Conservation (phyloP, 1,140 invertebrate genomes). For the Cardiocondyla obscurior region DNA sequence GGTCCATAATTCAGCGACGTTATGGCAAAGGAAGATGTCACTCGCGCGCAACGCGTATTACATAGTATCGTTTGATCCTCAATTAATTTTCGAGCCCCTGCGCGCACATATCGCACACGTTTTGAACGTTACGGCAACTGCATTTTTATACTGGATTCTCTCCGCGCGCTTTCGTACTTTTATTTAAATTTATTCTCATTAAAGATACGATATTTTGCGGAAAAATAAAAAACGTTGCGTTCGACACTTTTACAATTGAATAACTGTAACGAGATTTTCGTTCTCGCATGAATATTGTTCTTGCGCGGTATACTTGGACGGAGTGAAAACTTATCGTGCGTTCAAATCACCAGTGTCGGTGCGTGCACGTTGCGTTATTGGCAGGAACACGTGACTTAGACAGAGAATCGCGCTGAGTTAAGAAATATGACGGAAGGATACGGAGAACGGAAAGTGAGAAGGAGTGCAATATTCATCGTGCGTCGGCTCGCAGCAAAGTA, state of each 20-base stretch:
- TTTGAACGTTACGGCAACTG: not conserved
- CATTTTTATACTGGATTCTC: no score
- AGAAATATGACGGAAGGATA: slow-evolving; percentile 11
- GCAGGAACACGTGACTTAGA: not conserved
- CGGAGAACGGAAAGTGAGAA: not conserved
- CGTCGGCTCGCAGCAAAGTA: slow-evolving; percentile 63
- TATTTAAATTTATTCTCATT: no score
- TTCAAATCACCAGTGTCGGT: slow-evolving; percentile 26
- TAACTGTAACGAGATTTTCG: no score
- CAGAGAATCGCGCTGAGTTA: not conserved
- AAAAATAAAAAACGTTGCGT: no score
- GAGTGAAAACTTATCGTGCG: not conserved
- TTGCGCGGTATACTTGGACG: not conserved
- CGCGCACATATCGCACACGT: not conserved
- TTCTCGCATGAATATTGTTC: no score
- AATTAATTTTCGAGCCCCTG: not conserved
- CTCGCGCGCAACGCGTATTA: not conserved
- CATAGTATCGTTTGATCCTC: slow-evolving; percentile 5
- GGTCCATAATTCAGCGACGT: slow-evolving; percentile 65
- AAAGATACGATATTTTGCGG: no score
- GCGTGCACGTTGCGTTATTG: slow-evolving; percentile 1
- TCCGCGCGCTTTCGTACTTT: no score
- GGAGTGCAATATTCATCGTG: slow-evolving; percentile 27
- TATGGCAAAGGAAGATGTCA: slow-evolving; percentile 60
- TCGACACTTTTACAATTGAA: no score